Evolutionary conservation across 2,113 vertebrate genomes (phyloP).

Genomic region (Mustela lutreola): DNA sequence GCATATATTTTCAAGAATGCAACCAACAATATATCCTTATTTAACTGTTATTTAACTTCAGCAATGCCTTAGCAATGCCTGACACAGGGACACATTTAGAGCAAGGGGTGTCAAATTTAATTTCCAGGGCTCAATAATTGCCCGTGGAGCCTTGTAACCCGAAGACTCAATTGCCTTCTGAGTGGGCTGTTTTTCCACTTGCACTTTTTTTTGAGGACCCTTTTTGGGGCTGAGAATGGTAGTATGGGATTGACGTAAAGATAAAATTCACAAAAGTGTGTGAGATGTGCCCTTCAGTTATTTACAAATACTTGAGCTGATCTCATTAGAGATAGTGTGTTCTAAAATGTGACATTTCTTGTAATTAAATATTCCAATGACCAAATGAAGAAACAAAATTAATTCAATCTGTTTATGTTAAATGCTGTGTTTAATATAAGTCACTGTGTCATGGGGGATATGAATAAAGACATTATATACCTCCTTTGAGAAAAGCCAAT

Average conservation of each 20-base stretch:
- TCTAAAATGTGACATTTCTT: conserved; percentile 17
- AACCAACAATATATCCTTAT: conserved; percentile 17
- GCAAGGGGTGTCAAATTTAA: neutral
- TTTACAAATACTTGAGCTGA: conserved; percentile 29
- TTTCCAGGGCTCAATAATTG: conserved; percentile 41
- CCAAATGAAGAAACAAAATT: neutral
- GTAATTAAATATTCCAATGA: neutral
- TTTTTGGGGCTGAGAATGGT: neutral
- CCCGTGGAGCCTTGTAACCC: neutral
- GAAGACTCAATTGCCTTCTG: neutral
- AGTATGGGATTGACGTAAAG: neutral
- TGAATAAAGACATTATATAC: neutral
- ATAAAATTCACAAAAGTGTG: neutral
- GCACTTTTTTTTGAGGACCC: neutral
- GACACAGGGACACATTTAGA: conserved; percentile 8
- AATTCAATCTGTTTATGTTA: neutral
- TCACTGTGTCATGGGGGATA: neutral
- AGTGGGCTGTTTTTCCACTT: conserved; percentile 28
- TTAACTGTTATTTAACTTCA: neutral
- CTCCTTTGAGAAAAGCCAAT: neutral
- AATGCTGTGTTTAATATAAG: conserved; percentile 24
- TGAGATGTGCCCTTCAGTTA: neutral
- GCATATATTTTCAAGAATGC: neutral
- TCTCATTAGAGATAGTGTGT: neutral
- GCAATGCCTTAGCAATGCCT: neutral